Base-by-base conservation (phyloP, 2,888 invertebrate genomes). In the Tinea trinotella region DNA sequence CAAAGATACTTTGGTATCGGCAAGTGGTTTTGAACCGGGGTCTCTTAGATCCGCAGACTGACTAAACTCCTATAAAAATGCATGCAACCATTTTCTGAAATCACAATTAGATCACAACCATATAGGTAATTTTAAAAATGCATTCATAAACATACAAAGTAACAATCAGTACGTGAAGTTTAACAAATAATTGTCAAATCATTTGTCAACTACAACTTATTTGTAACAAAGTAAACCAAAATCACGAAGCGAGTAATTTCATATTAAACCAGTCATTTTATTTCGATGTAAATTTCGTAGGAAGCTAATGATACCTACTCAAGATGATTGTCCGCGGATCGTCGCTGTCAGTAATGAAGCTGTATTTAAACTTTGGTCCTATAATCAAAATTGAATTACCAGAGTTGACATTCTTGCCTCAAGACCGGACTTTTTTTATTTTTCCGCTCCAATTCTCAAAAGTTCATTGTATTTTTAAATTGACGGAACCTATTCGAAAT, bases 351-450 rank as follows among this genome's bases (percentile, higher is more conserved):
- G 66, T 83, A 84, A 84, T 84, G 79, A 81, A 82, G 70, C 74
- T 73, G 66, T 81, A 81, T 81, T 84, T 82, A 78, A 67, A 74
- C 76, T 72, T 83, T 78, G 77, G 74, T 81, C 77, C 84, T 85
- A 83, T 84, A 84, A 85, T 85, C 85, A 85, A 85, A 85, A 83
- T 83, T 84, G 77, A 85, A 85, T 85, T 85, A 85, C 76, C 75
- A 64, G 72, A 72, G 75, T 76, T 81, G 85, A 85, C 84, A 82
- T 79, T 85, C 79, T 80, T 77, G 70, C 70, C 70, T 66, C 66
- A 74, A 64, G 68, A 72, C 66, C 66, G 62, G 68, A 64, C 70
- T 74, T 72, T 78, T 53, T 82, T 84, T 79, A 75, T 81, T 81
- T 79, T 82, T 82, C 70, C 75, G 83, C 82, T 84, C 85, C 78